Conservation (phyloP, 2,113 vertebrate genomes). For the Apistogramma diplotaenia region DNA sequence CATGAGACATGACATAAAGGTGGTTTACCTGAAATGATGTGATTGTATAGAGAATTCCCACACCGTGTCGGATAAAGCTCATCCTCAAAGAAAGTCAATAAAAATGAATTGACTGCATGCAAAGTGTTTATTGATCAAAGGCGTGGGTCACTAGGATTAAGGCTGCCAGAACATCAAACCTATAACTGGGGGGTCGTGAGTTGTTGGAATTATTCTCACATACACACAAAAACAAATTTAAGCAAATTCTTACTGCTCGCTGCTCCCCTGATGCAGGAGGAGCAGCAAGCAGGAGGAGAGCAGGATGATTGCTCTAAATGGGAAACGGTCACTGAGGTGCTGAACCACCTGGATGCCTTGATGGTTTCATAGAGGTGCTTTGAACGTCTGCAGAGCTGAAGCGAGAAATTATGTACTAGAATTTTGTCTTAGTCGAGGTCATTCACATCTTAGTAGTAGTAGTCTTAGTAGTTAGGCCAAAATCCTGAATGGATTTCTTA, state of each 20-base stretch:
- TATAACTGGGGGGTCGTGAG: background rate
- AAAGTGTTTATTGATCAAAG: background rate
- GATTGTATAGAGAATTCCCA: background rate
- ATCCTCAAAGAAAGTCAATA: slow-evolving; percentile 24
- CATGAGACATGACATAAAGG: background rate
- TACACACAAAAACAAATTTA: background rate
- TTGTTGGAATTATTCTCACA: background rate
- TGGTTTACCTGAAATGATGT: slow-evolving; percentile 22
- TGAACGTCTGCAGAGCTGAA: background rate
- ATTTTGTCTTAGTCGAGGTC: background rate
- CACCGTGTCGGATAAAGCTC: slow-evolving; percentile 1
- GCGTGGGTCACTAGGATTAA: background rate
- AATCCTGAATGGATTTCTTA: background rate
- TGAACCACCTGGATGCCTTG: slow-evolving; percentile 4
- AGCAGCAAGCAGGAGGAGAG: background rate
- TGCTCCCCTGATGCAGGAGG: background rate
- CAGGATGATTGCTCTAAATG: background rate
- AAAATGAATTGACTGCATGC: background rate
- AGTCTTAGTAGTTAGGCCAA: background rate
- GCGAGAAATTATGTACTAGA: background rate
- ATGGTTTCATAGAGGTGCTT: background rate
- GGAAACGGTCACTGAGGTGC: background rate
- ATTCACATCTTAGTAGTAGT: background rate
- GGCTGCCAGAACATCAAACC: background rate
- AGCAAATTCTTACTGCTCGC: background rate